phyloP scores from a whole-genome alignment of 2,888 invertebrate genomes.

The Dasypolia templi region DNA sequence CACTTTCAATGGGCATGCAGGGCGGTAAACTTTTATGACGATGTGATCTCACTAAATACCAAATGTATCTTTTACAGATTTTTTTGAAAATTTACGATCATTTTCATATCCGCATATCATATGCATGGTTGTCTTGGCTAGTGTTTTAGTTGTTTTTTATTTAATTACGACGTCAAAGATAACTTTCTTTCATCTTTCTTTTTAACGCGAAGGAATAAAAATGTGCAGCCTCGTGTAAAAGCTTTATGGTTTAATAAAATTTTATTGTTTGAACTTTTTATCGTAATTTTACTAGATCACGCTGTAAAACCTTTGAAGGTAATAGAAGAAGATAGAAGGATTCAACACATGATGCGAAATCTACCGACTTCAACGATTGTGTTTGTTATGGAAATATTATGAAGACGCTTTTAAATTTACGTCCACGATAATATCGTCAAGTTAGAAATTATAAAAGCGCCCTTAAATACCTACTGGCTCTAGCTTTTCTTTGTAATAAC shows the following conservation, averaged over 20 bases:
- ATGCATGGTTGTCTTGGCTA: slow-evolving; percentile 31
- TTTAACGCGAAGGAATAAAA: slow-evolving; percentile 28
- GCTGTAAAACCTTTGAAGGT: slow-evolving; percentile 17
- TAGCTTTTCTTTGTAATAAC: too few relatives aligned
- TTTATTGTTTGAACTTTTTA: slow-evolving; percentile 28
- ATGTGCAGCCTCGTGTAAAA: slow-evolving; percentile 8
- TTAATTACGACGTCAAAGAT: slow-evolving; percentile 36
- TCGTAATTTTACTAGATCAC: slow-evolving; percentile 9
- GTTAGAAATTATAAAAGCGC: not conserved
- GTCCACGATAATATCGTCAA: not conserved
- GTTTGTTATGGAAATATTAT: not conserved
- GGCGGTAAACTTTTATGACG: slow-evolving; percentile 83
- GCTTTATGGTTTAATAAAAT: slow-evolving; percentile 42
- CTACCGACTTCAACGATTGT: not conserved
- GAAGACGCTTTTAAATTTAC: not conserved
- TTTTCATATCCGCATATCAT: slow-evolving; percentile 51
- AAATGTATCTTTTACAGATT: slow-evolving; percentile 61
- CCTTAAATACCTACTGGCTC: not conserved
- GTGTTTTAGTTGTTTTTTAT: slow-evolving; percentile 36
- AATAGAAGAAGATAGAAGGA: too few relatives aligned
- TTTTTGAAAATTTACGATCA: slow-evolving; percentile 60
- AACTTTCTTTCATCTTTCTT: slow-evolving; percentile 56
- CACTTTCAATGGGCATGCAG: slow-evolving; percentile 78
- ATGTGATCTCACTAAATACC: slow-evolving; percentile 77
- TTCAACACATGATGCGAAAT: not conserved